Evolutionary conservation across 2,888 invertebrate genomes (phyloP).

Genomic region (Furcula furcula): DNA sequence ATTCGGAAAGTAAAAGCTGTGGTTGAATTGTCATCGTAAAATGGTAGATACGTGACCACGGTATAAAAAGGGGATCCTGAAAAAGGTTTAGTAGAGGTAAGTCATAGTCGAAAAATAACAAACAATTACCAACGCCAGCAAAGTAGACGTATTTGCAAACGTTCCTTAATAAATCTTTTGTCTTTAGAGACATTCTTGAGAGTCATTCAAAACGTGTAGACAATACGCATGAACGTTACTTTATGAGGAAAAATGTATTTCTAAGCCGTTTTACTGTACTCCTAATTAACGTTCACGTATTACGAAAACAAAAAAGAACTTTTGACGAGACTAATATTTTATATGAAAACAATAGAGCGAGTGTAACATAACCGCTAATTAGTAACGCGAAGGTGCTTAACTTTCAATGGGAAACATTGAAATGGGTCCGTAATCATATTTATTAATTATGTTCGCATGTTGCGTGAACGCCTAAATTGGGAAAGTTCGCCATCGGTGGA

Average conservation of each 20-base stretch:
- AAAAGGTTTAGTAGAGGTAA: too few relatives aligned
- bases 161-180: slow-evolving; percentile 48
- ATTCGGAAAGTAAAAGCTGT: slow-evolving; percentile 49
- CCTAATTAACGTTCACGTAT: slow-evolving; percentile 13
- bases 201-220: slow-evolving; percentile 9
- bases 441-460: slow-evolving; percentile 15
- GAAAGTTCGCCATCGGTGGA: slow-evolving; percentile 27
- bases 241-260: slow-evolving; percentile 5
- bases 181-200: slow-evolving; percentile 44
- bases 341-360: slow-evolving; percentile 18
- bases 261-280: slow-evolving; percentile 3
- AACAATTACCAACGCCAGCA: slow-evolving; percentile 62
- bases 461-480: slow-evolving; percentile 27
- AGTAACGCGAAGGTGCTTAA: slow-evolving; percentile 15
- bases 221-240: not conserved
- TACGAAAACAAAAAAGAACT: slow-evolving; percentile 18
- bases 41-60: slow-evolving; percentile 65
- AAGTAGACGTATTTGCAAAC: slow-evolving; percentile 63
- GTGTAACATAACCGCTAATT: slow-evolving; percentile 28
- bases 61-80: slow-evolving; percentile 66
- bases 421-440: too few relatives aligned
- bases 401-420: slow-evolving; percentile 17
- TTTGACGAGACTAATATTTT: slow-evolving; percentile 15
- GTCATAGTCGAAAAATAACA: too few relatives aligned
- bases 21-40: slow-evolving; percentile 52